Evolutionary conservation across 2,113 vertebrate genomes (phyloP).

Genomic region (Tichodroma muraria): DNA sequence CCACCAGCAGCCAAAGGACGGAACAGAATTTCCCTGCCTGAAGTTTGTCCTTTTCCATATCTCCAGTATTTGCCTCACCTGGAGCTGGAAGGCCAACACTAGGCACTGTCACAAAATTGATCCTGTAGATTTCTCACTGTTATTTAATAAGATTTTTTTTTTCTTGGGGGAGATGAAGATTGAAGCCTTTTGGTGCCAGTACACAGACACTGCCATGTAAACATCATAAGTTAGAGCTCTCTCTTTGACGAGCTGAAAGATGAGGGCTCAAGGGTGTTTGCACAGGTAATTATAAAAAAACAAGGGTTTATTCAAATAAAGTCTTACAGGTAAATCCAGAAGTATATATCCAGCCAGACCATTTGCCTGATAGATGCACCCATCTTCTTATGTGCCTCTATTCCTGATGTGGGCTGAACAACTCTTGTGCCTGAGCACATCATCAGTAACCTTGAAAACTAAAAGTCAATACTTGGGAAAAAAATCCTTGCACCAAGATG

Average conservation of each 20-base stretch:
- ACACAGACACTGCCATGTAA: background rate
- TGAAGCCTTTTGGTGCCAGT: background rate
- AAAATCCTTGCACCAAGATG: conserved; percentile 28
- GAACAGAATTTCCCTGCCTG: background rate
- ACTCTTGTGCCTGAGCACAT: conserved; percentile 34
- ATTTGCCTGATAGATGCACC: conserved; percentile 66
- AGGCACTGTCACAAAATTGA: background rate
- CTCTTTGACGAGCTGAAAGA: background rate
- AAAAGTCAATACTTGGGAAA: conserved; percentile 68
- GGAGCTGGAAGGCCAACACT: background rate
- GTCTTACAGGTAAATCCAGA: conserved; percentile 32
- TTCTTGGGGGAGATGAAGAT: background rate
- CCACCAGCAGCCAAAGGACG: background rate
- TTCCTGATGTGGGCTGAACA: conserved; percentile 52
- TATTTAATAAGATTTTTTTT: background rate
- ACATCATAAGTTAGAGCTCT: background rate
- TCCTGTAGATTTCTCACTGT: background rate
- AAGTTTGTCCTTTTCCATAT: background rate
- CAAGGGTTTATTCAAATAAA: conserved; percentile 36
- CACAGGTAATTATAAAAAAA: conserved; percentile 34
- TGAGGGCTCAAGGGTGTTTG: conserved; percentile 1
- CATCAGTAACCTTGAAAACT: conserved; percentile 68
- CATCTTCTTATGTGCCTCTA: conserved; percentile 64
- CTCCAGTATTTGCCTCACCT: background rate
- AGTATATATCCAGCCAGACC: conserved; percentile 54